These are phyloP conservation scores for Octomys mimax DNA, from an alignment of 2,797 vertebrate species.

Conservation along the genomic window DNA sequence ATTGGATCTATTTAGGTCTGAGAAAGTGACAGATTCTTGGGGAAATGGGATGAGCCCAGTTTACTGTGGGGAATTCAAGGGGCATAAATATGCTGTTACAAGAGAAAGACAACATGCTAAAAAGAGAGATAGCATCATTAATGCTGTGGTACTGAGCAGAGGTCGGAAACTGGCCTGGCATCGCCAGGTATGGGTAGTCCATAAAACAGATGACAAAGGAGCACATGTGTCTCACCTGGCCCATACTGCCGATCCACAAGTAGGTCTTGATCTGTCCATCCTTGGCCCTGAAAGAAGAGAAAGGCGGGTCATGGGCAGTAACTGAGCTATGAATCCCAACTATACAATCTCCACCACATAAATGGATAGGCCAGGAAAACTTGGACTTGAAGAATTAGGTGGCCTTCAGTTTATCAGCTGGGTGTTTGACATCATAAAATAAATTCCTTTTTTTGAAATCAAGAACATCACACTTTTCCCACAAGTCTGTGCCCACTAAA, in stretches of 20 bases:
- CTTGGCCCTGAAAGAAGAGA: not conserved
- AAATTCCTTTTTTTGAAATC: not conserved
- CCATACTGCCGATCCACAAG: no score
- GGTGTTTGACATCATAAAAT: not conserved
- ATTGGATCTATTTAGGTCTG: no score
- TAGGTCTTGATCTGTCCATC: not conserved
- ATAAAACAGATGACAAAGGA: not conserved
- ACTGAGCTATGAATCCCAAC: not conserved
- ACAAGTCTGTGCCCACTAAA: not conserved
- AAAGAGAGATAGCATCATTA: not conserved
- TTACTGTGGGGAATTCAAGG: not conserved
- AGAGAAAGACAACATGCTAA: not conserved
- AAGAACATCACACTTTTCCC: not conserved
- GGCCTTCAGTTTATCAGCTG: not conserved
- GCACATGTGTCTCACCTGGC: fast-evolving
- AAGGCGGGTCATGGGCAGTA: not conserved
- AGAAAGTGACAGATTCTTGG: not conserved
- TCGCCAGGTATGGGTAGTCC: not conserved
- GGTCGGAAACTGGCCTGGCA: not conserved
- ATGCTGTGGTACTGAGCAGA: not conserved
- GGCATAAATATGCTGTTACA: not conserved
- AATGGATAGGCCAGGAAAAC: not conserved
- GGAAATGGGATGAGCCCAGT: not conserved
- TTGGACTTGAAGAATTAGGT: not conserved
- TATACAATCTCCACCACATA: no score